Base-by-base conservation (phyloP, 2,797 vertebrate species). In the Nasua narica region DNA sequence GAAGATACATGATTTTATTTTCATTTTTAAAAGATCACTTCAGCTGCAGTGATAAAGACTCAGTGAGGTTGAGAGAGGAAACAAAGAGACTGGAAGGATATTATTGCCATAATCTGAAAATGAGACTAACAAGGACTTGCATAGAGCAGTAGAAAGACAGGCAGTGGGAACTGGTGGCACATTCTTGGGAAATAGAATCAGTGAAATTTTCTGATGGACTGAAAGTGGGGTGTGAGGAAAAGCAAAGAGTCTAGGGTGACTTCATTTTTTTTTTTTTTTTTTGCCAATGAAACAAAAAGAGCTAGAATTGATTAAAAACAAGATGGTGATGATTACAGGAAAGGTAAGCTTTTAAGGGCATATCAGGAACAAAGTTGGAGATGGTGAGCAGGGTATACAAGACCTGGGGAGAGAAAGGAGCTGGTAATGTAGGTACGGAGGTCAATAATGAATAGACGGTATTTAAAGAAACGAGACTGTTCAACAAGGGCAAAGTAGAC, bases 11-110 rank as follows among this genome's bases (percentile, higher is more conserved):
- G 40, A 50, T 40, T 32, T 48, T 8, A 50, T 37, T 50, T 89
- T 84, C 25, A 40, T 58, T 78, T 87, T 67, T n/a, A 89, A 84
- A 78, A 21, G 43, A 15, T 54, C n/a, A 79, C 29, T 32, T 54
- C 23, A 37, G 67, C 35, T 62, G 32, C 21, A 76, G 56, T 69
- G 43, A 69, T 62, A 69, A 37, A 46, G 21, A 37, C 7, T 58
- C 18, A 84, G 43, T 25, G 12, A 92, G 19, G 7, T 0, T 56
- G 56, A 69, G 29, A 78, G 32, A 76, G 15, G 16, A 94, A 92
- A 76, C 27, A 62, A 9, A 46, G 69, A 65, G 12, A 27, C 0
- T 5, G 0, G 2, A 7, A 29, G 27, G 13, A 37, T 19, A 11
- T 3, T 37, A 52, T 2, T 11, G 4, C 2, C 54, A 18, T 25